These are phyloP conservation scores for Empidonax traillii DNA, from an alignment of 2,113 vertebrate genomes.

Conservation along the genomic window DNA sequence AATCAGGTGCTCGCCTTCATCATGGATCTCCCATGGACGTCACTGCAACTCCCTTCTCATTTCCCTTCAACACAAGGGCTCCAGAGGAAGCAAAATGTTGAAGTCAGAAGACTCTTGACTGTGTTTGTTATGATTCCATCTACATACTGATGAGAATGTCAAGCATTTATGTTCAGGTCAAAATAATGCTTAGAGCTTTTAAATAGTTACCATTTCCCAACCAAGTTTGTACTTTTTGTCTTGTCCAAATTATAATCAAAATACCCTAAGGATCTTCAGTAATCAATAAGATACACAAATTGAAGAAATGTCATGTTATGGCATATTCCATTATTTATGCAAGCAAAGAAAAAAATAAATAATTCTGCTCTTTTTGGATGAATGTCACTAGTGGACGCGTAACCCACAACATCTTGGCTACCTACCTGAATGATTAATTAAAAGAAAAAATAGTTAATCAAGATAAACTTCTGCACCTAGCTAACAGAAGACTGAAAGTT, in stretches of 20 bases:
- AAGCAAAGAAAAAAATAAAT: conserved; percentile 2
- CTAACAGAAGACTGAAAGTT: conserved; percentile 72
- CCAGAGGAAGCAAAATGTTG: neutral
- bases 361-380: neutral
- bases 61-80: neutral
- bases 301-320: neutral
- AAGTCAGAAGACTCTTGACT: neutral
- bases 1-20: neutral
- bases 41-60: neutral
- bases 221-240: neutral
- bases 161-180: neutral
- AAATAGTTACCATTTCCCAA: neutral
- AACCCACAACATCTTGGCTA: neutral
- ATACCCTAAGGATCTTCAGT: neutral
- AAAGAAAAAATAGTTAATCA: conserved; percentile 76
- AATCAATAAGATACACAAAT: neutral
- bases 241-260: neutral
- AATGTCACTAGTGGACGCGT: neutral
- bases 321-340: neutral
- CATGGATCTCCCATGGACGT: neutral
- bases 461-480: conserved; percentile 78
- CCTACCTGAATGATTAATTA: conserved; percentile 70
- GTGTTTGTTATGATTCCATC: neutral
- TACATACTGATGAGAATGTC: neutral
- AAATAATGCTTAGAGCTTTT: neutral